Conservation (phyloP, 2,797 vertebrate species). For the Emydoidea blandingii region DNA sequence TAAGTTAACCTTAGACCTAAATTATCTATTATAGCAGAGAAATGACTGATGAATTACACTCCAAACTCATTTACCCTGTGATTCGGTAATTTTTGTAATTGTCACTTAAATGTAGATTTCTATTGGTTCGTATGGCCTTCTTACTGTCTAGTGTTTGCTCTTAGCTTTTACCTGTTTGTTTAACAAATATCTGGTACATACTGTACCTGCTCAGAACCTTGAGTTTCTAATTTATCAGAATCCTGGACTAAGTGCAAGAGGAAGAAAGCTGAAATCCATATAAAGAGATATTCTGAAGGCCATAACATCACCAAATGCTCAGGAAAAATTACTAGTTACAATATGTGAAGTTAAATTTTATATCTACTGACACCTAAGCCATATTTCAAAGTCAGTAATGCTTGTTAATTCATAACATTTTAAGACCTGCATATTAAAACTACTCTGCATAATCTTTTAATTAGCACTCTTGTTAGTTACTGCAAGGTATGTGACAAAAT, state of each 20-base stretch:
- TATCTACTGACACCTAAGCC: not conserved
- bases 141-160: not conserved
- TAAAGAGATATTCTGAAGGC: not conserved
- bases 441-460: slow-evolving; percentile 52
- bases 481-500: not conserved
- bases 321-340: not conserved
- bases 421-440: not conserved
- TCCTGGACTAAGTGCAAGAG: not conserved
- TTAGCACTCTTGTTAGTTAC: slow-evolving; percentile 24
- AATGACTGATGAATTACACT: not conserved
- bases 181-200: not conserved
- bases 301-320: not conserved
- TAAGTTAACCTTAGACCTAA: slow-evolving; percentile 5
- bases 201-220: not conserved
- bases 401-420: slow-evolving; percentile 28
- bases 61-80: not conserved
- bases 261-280: not conserved
- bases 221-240: not conserved
- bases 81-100: not conserved
- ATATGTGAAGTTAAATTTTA: not conserved
- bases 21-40: not conserved
- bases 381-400: not conserved
- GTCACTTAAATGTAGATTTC: not conserved
- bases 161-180: not conserved
- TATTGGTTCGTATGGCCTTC: not conserved